These are phyloP conservation scores for Calliopsis andreniformis DNA, from an alignment of 1,140 invertebrate genomes.

Conservation along the genomic window DNA sequence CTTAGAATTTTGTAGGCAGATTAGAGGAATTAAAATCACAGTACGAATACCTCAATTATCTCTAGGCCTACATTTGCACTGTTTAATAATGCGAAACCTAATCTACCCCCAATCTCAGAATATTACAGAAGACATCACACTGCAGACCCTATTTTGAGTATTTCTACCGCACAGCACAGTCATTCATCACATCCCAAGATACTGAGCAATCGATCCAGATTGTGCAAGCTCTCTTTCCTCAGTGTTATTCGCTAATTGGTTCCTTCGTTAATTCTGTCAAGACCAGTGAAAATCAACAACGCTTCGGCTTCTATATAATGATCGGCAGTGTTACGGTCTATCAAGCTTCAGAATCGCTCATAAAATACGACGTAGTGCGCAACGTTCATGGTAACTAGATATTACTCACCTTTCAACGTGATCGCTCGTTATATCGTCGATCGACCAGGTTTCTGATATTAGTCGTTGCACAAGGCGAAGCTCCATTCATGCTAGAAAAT, in stretches of 20 bases:
- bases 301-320: conserved; percentile 33
- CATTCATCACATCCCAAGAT: too few species aligned
- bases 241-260: background rate
- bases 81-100: too few species aligned
- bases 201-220: background rate
- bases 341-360: conserved; percentile 10
- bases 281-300: conserved; percentile 16
- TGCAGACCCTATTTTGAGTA: too few species aligned
- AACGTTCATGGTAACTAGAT: conserved; percentile 43
- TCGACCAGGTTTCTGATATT: conserved; percentile 42
- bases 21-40: too few species aligned
- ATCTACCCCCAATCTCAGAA: background rate
- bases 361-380: conserved; percentile 32
- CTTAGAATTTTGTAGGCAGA: too few species aligned
- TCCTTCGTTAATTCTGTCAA: conserved; percentile 24
- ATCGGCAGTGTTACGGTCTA: conserved; percentile 32
- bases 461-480: conserved; percentile 3
- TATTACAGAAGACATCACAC: background rate
- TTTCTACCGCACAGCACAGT: too few species aligned
- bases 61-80: too few species aligned
- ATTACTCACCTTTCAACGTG: conserved; percentile 50
- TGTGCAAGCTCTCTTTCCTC: background rate
- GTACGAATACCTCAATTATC: too few species aligned
- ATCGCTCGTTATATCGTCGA: conserved; percentile 40
- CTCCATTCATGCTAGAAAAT: conserved; percentile 37